Percentiles rank a stretch among this genome's conserved stretches.
These are phyloP conservation scores for Chelonoidis abingdonii DNA, from an alignment of 2,113 vertebrate species.

Conservation along the genomic window DNA sequence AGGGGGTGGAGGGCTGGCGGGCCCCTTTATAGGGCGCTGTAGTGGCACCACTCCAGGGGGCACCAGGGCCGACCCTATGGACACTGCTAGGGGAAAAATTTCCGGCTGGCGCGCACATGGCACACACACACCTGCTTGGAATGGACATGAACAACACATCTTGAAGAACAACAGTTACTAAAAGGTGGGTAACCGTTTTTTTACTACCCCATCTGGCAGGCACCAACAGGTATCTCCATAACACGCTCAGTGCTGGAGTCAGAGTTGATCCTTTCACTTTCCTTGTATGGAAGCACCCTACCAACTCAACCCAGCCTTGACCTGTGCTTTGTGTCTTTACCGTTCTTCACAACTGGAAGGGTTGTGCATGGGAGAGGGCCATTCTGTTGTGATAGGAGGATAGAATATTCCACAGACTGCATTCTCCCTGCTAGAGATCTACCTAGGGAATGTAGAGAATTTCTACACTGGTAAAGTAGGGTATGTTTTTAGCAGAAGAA, in stretches of 20 bases:
- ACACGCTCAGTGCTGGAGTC: background rate
- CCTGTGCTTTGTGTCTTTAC: background rate
- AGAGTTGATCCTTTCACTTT: background rate
- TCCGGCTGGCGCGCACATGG: no score
- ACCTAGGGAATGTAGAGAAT: constrained; percentile 15
- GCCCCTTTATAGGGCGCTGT: no score
- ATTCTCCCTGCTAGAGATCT: background rate
- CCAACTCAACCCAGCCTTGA: accelerated
- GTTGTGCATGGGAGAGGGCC: background rate
- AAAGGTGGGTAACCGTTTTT: no score
- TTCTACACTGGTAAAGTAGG: constrained; percentile 9
- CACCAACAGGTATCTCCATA: background rate
- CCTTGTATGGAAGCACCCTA: accelerated
- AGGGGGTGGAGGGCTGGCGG: no score
- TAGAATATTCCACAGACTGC: background rate
- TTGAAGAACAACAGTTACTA: no score
- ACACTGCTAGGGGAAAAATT: no score
- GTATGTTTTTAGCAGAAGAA: constrained; percentile 8
- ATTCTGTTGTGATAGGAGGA: background rate
- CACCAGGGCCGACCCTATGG: no score
- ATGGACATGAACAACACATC: no score
- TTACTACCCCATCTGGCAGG: background rate
- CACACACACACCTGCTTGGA: no score
- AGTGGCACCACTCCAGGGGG: no score
- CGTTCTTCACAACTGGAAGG: background rate